A percentile compares a stretch with the other conserved stretches of the same genome.
Conservation (phyloP, 2,113 vertebrate genomes). For the Neogale vison region DNA sequence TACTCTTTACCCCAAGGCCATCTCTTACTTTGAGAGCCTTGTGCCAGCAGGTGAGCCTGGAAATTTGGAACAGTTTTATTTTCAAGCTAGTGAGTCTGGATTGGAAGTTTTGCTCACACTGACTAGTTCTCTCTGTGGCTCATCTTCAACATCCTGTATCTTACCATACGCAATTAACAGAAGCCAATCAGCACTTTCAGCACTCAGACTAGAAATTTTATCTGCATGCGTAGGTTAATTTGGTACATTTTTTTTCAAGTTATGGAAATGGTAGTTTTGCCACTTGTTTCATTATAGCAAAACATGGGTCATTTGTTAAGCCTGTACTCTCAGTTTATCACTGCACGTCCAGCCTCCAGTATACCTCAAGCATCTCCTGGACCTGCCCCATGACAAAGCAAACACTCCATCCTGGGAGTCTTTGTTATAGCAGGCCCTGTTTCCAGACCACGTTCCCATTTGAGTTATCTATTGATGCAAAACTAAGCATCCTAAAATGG, state of each 20-base stretch:
- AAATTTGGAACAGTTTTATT: slow-evolving; percentile 27
- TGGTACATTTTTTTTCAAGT: background rate
- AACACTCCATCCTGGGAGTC: too few species aligned
- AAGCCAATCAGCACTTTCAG: slow-evolving; percentile 27
- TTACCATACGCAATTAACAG: background rate
- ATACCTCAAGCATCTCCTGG: rapidly evolving
- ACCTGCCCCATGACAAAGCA: background rate
- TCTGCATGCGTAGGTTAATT: background rate
- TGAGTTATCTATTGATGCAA: background rate
- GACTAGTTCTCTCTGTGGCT: slow-evolving; percentile 47
- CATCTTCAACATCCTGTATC: background rate
- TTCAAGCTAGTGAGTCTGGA: background rate
- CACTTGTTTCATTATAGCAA: background rate
- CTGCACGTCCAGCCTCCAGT: too few species aligned
- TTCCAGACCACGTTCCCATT: background rate
- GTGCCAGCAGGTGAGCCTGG: background rate
- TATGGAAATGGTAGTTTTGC: background rate
- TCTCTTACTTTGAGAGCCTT: slow-evolving; percentile 37
- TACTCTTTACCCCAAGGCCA: background rate
- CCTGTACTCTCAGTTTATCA: background rate
- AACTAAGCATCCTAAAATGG: background rate
- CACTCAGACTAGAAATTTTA: slow-evolving; percentile 1
- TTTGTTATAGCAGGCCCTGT: background rate
- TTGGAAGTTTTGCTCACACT: background rate
- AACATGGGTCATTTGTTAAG: background rate